Evolutionary conservation across 2,113 vertebrate genomes (phyloP).

Genomic region (Xenopus tropicalis): DNA sequence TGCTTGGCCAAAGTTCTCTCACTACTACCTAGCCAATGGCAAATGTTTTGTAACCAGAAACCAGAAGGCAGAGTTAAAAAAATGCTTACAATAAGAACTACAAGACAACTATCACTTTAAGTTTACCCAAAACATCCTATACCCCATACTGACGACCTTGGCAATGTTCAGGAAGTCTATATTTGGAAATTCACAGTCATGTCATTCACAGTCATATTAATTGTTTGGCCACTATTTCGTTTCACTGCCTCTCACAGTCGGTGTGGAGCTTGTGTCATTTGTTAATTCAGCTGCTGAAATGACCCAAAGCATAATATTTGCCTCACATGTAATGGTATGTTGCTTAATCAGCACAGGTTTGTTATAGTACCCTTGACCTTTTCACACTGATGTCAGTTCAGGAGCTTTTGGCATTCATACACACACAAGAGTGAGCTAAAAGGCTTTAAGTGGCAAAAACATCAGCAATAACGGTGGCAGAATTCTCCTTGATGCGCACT

Average conservation of each 20-base stretch:
- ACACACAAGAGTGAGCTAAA: neutral
- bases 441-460: neutral
- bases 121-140: too few relatives aligned
- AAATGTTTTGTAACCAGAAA: too few relatives aligned
- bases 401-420: neutral
- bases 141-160: conserved; percentile 15
- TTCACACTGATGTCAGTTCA: neutral
- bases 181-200: conserved; percentile 12
- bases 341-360: neutral
- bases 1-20: too few relatives aligned
- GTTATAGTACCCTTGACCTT: neutral
- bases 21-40: too few relatives aligned
- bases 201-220: conserved; percentile 13
- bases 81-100: too few relatives aligned
- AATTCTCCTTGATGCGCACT: neutral
- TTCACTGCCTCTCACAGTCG: conserved; percentile 14
- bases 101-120: too few relatives aligned
- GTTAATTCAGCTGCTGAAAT: conserved; percentile 24
- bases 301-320: conserved; percentile 1
- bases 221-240: conserved; percentile 2
- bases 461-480: neutral
- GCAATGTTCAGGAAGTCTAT: conserved; percentile 25
- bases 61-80: too few relatives aligned
- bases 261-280: conserved; percentile 5
- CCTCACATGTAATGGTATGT: neutral